Base-by-base conservation (phyloP, 2,113 vertebrate genomes). In the Serilophus lunatus region DNA sequence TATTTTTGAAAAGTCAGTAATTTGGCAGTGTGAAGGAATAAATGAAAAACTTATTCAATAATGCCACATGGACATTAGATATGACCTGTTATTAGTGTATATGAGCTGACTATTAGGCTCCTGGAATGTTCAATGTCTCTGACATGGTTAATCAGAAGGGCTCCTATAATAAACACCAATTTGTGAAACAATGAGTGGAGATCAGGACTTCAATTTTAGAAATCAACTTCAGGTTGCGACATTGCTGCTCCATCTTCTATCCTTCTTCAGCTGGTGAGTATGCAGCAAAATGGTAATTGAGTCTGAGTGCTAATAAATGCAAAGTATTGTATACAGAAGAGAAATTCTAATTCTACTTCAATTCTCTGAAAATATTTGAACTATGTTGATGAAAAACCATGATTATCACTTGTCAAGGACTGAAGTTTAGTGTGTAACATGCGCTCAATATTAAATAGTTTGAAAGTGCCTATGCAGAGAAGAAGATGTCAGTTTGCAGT, bases 181-280 rank as follows among this genome's bases (percentile, higher is more conserved):
- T 95, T 92, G 78, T 82, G 92, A 95, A 96, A 95, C 60, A 71
- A 47, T 19, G 79, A 85, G 91, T 90, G 88, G 91, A 90, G 88
- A 63, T 2, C 70, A 50, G 38, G n/a, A 82, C 33, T 85, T 75
- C 26, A 54, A 16, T 63, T 92, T 70, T 68, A 56, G 79, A 88
- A 88, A 94, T 53, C 33, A 33, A 50, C 77, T 78, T 84, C 51
- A 71, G 60, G 69, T 94, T 82, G 71, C 3, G 1, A 82, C 51
- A 66, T 7, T 59, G 79, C 24, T 89, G 24, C 38, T 81, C 47
- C 33, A 66, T 69, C 11, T 8, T 54, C 47, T 81, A 23, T 35
- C 64, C 81, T 83, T 65, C 61, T 78, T 69, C 49, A 92, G 85
- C 45, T 79, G 35, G n/a, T 51, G 33, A 86, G 20, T 7, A 7